These are phyloP conservation scores for Sebastiscus tertius DNA, from an alignment of 2,797 vertebrate genomes.

Conservation along the genomic window DNA sequence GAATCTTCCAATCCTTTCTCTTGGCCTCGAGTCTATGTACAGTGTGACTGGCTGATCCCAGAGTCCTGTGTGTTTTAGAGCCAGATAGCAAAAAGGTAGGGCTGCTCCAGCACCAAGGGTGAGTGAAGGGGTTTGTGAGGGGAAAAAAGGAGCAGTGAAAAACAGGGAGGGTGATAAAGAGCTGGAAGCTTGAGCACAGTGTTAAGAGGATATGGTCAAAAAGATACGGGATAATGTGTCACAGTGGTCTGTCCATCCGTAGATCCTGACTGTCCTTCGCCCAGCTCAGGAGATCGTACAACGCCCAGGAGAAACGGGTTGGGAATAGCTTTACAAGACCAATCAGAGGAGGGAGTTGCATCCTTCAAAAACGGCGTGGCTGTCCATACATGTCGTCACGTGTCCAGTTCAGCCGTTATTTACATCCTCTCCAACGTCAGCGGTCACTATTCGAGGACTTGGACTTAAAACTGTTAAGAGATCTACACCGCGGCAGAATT, in stretches of 20 bases:
- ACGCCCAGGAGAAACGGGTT: conserved; percentile 30
- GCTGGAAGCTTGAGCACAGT: conserved; percentile 60
- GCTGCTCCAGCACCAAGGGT: conserved; percentile 16
- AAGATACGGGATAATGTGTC: conserved; percentile 56
- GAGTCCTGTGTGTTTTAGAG: conserved; percentile 23
- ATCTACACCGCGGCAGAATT: conserved; percentile 44
- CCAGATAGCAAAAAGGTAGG: conserved; percentile 8
- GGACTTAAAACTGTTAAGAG: conserved; percentile 50
- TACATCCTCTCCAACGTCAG: conserved; percentile 38
- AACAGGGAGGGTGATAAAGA: conserved; percentile 25
- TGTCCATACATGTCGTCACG: conserved; percentile 8
- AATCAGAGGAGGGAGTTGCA: conserved; percentile 39
- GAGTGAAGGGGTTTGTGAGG: conserved; percentile 1
- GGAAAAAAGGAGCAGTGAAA: conserved; percentile 17
- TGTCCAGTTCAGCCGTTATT: conserved; percentile 59
- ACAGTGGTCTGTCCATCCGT: conserved; percentile 68
- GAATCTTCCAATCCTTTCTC: conserved; percentile 10
- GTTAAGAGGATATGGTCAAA: conserved; percentile 47
- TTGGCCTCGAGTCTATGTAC: conserved; percentile 46
- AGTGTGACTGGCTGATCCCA: conserved; percentile 42
- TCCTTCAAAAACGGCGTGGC: conserved; percentile 45
- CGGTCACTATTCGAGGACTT: conserved; percentile 20
- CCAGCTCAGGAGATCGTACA: conserved; percentile 46
- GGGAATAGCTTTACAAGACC: conserved; percentile 54
- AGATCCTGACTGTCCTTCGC: conserved; percentile 30